Evolutionary conservation across 2,888 invertebrate genomes (phyloP).

Genomic region (Cantharis nigra): DNA sequence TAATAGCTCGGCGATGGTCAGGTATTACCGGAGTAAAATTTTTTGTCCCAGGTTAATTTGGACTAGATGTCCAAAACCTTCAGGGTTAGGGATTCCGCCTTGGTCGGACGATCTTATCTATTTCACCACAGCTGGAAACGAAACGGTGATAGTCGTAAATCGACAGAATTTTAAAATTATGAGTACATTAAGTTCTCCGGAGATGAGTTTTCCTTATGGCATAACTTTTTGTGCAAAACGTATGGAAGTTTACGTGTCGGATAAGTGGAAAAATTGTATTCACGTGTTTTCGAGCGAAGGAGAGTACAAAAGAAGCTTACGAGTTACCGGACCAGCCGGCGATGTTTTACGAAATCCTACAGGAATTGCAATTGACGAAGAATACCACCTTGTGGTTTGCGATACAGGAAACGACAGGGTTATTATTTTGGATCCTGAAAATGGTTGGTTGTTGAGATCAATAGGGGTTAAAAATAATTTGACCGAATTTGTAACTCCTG

Average conservation of each 20-base stretch:
- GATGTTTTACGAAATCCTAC: slow-evolving; percentile 73
- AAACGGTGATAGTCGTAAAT: slow-evolving; percentile 45
- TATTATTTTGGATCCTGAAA: slow-evolving; percentile 61
- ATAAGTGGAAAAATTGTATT: slow-evolving; percentile 72
- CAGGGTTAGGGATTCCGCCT: slow-evolving; percentile 69
- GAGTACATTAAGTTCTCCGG: slow-evolving; percentile 58
- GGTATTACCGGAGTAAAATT: slow-evolving; percentile 60
- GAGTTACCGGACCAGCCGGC: slow-evolving; percentile 66
- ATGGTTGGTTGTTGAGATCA: slow-evolving; percentile 65
- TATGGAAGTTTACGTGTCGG: slow-evolving; percentile 65
- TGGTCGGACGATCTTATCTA: slow-evolving; percentile 68
- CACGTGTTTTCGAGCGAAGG: slow-evolving; percentile 71
- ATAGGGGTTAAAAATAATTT: slow-evolving; percentile 62
- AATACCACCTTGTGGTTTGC: slow-evolving; percentile 69
- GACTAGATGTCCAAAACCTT: slow-evolving; percentile 66
- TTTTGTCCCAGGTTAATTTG: slow-evolving; percentile 62
- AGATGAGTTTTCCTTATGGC: slow-evolving; percentile 67
- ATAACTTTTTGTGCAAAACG: slow-evolving; percentile 63
- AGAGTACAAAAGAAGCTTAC: slow-evolving; percentile 63
- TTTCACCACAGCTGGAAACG: slow-evolving; percentile 63
- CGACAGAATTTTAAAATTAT: slow-evolving; percentile 43
- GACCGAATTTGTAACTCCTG: slow-evolving; percentile 71
- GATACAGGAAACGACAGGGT: slow-evolving; percentile 80
- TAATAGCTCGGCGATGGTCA: slow-evolving; percentile 56
- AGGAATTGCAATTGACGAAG: slow-evolving; percentile 66